Evolutionary conservation across 2,113 vertebrate species (phyloP), one percentile per base, ranked within the genome.

Genomic region (Ornithorhynchus anatinus): DNA sequence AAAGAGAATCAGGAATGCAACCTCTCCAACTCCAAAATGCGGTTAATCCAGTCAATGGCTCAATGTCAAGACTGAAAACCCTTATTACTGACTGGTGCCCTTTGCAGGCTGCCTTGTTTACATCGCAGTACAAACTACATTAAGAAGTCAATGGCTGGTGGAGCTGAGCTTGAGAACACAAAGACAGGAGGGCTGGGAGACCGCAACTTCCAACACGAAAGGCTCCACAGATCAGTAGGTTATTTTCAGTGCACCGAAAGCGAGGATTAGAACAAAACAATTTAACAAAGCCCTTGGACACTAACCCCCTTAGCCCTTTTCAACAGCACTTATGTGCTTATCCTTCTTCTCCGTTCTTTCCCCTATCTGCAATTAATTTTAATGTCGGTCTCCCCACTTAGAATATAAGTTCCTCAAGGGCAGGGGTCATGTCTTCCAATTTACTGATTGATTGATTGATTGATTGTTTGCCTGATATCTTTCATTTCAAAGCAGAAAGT

Each of bases 41-140:
- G 25, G 25, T 75, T 63, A 47, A 66, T 79, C 82, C 36, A 63
- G 10, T 4, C 62, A 72, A 71, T 78, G 56, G 7, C 77, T 87
- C 52, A 1, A 47, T 84, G 75, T 67, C 48, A 81, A 86, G 74
- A 78, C 38, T 48, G 52, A 57, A 84, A 50, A 17, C 51, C 27
- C 22, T 57, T 79, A 80, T 76, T 81, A 60, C 22, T 75, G 50
- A 86, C 35, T 39, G 45, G 2, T 85, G 23, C 43, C 72, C 45
- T 78, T 90, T 90, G 86, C 40, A 77, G 43, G 62, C 35, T 75
- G 31, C 22, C 56, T 74, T 85, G 77, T 90, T 89, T 72, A 80
- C 40, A 76, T 69, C 45, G 25, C 27, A 85, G 44, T 84, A 11
- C 57, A 65, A 84, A 83, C 69, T 77, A 23, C 22, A 44, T 75